A percentile compares a stretch with the other conserved stretches of the same genome.
Conservation (phyloP, 2,113 vertebrate species). For the Spea multiplicata region DNA sequence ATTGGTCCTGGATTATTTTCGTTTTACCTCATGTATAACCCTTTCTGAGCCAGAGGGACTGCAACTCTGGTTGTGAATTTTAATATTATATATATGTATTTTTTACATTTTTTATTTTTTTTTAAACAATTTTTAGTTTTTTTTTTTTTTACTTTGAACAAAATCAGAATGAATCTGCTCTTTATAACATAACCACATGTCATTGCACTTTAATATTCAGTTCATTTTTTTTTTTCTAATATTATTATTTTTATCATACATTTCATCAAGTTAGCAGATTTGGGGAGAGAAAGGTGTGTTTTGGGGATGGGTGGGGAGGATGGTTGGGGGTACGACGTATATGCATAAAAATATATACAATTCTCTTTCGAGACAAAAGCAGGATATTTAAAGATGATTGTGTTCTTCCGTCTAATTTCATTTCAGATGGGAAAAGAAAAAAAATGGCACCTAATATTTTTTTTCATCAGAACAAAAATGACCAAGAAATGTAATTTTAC, state of each 20-base stretch:
- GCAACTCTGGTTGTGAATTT: not conserved
- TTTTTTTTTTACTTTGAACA: slow-evolving; percentile 45
- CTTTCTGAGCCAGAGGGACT: not conserved
- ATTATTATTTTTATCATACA: slow-evolving; percentile 36
- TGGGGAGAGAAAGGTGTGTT: slow-evolving; percentile 10
- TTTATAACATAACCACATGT: slow-evolving; percentile 36
- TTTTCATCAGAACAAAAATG: slow-evolving; percentile 15
- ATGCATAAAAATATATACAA: slow-evolving; percentile 37
- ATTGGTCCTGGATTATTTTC: slow-evolving; percentile 3
- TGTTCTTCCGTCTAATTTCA: slow-evolving; percentile 38
- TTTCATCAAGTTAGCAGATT: slow-evolving; percentile 36
- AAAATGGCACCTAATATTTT: slow-evolving; percentile 17
- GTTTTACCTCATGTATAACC: slow-evolving; percentile 28
- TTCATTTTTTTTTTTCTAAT: slow-evolving; percentile 10
- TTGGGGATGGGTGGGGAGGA: slow-evolving; percentile 5
- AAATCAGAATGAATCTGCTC: slow-evolving; percentile 25
- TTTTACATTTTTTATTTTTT: not conserved
- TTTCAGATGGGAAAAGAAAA: slow-evolving; percentile 6
- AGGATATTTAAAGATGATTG: slow-evolving; percentile 9
- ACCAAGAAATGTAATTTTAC: not conserved
- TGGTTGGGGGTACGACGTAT: slow-evolving; percentile 14
- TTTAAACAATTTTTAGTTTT: not conserved
- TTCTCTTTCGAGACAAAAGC: slow-evolving; percentile 20
- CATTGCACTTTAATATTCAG: slow-evolving; percentile 47
- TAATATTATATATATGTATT: not conserved